Evolutionary conservation across 2,797 vertebrate genomes (phyloP).

Genomic region (Pitangus sulphuratus): DNA sequence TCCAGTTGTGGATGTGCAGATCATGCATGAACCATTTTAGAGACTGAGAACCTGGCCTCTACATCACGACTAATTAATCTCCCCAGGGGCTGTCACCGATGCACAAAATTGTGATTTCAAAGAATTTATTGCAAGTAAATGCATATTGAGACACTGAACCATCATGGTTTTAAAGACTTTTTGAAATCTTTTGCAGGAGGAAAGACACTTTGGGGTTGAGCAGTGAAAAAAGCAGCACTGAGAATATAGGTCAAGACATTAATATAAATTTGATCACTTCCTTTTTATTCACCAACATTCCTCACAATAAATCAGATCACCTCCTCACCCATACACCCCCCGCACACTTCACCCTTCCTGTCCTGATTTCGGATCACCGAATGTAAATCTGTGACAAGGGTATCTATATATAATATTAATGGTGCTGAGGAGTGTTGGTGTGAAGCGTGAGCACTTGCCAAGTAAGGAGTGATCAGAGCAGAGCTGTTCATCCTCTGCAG

Average conservation of each 20-base stretch:
- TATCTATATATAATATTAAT: slow-evolving; percentile 99
- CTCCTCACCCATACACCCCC: slow-evolving; percentile 67
- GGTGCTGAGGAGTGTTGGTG: slow-evolving; percentile 85
- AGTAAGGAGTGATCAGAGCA: slow-evolving; percentile 89
- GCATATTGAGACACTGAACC: neutral
- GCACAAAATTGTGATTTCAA: neutral
- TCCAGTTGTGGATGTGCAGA: neutral
- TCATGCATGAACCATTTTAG: neutral
- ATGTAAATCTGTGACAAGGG: slow-evolving; percentile 97
- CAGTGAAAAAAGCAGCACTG: slow-evolving; percentile 64
- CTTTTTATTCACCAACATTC: slow-evolving; percentile 82
- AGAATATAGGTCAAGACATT: slow-evolving; percentile 79
- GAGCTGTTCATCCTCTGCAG: slow-evolving; percentile 79
- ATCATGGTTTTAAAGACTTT: neutral
- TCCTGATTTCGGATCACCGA: slow-evolving; percentile 86
- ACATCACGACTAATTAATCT: neutral
- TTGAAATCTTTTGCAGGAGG: slow-evolving; percentile 22
- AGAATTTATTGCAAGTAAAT: slow-evolving; percentile 32
- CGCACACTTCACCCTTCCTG: slow-evolving; percentile 77
- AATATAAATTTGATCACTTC: slow-evolving; percentile 87
- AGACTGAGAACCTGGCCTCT: neutral
- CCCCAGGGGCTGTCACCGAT: neutral
- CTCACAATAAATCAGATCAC: slow-evolving; percentile 80
- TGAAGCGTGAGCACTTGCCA: slow-evolving; percentile 85
- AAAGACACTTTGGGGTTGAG: slow-evolving; percentile 57